Evolutionary conservation across 2,888 invertebrate species (phyloP).

Genomic region (Metacarcinus magister): DNA sequence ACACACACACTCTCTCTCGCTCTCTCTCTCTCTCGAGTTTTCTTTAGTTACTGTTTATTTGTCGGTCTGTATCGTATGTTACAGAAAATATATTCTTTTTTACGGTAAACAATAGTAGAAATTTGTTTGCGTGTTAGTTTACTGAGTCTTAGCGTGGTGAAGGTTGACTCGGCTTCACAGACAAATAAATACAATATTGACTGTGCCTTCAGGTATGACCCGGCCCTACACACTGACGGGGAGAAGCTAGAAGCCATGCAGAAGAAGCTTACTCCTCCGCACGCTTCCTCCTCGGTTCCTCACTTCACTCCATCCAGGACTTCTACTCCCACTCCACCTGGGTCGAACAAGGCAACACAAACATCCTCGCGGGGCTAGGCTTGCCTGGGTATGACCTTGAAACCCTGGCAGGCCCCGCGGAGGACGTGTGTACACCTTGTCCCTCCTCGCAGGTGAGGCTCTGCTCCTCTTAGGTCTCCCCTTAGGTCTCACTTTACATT

Average conservation of each 20-base stretch:
- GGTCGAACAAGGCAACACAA: conserved; percentile 73
- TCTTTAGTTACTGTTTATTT: too few relatives aligned
- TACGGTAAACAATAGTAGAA: too few relatives aligned
- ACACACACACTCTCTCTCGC: too few relatives aligned
- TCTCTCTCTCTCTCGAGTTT: too few relatives aligned
- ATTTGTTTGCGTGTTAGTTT: too few relatives aligned
- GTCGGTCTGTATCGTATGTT: too few relatives aligned
- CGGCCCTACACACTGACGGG: conserved; percentile 67
- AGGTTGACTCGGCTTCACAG: background rate
- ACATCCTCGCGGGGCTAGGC: conserved; percentile 67
- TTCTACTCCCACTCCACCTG: conserved; percentile 82
- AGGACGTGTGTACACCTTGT: conserved; percentile 72
- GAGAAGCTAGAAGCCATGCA: conserved; percentile 60
- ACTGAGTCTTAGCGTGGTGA: too few relatives aligned
- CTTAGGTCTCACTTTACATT: too few relatives aligned
- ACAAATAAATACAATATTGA: background rate
- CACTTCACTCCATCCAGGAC: conserved; percentile 78
- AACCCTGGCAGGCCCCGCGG: conserved; percentile 35
- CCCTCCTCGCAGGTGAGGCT: conserved; percentile 1
- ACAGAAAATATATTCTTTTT: too few relatives aligned
- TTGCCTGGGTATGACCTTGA: conserved; percentile 65
- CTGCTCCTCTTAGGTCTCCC: background rate
- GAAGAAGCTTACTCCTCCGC: conserved; percentile 67
- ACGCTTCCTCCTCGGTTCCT: conserved; percentile 71
- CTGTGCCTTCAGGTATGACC: conserved; percentile 68